Base-by-base conservation (phyloP, 2,797 vertebrate genomes). In the Rallus crepitans region DNA sequence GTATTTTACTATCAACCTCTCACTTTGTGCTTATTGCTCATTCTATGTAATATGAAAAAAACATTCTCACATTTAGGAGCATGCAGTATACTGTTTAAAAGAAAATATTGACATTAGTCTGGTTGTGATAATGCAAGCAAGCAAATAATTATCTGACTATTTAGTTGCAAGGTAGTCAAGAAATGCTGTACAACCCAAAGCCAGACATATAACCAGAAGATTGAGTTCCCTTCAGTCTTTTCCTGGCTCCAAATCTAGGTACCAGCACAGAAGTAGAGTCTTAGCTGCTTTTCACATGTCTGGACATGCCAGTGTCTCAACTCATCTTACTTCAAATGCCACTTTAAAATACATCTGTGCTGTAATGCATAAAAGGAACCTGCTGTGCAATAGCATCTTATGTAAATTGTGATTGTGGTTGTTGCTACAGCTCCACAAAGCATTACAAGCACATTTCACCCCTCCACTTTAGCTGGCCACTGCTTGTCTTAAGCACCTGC, bases 101-200 rank as follows among this genome's bases (percentile, higher is more conserved):
- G 80, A 96, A 97, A 97, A 96, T 64, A 87, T 75, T 94, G 60
- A 91, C 87, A 81, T 96, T 95, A 89, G 80, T 97, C 89, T 94
- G 87, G 18, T 75, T 96, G 83, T 71, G 89, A 90, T 92, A 96
- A 94, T 82, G 47, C 91, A 97, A 96, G 82, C 77, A 93, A 97
- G 66, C 90, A 93, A 93, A 96, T 87, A 95, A 94, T 97, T 97
- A 96, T 83, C 89, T 93, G 52, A 92, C 81, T 96, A 40, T 97
- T 96, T 97, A 95, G 72, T 64, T 89, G 61, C 82, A 87, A 73
- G 30, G 65, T 90, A 94, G 87, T 90, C 68, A 90, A 96, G 92
- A 97, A 96, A 94, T 95, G 40, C 68, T 81, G 52, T 89, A 65
- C 83, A 97, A 85, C 65, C 73, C 94, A 66, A 96, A 91, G 60